Evolutionary conservation across 2,797 vertebrate genomes (phyloP).

Genomic region (Novumbra hubbsi): DNA sequence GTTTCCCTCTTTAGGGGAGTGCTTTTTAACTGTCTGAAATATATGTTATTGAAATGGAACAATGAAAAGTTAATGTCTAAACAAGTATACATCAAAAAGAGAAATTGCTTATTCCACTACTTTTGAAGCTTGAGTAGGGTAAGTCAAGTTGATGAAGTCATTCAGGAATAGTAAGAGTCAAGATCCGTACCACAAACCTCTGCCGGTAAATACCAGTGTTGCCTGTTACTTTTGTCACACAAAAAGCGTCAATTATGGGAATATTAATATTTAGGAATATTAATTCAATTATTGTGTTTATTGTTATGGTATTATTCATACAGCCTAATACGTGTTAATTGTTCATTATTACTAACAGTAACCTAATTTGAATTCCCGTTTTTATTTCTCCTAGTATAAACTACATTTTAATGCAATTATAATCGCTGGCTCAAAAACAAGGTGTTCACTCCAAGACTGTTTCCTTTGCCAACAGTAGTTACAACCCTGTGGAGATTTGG

Average conservation of each 20-base stretch:
- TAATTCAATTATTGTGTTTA: background rate
- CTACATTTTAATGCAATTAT: constrained; percentile 8
- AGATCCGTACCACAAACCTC: background rate
- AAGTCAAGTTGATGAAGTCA: background rate
- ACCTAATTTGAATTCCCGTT: background rate
- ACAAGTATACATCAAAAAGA: background rate
- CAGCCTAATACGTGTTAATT: background rate
- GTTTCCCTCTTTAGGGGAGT: background rate
- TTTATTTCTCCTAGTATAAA: background rate
- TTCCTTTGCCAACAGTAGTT: background rate
- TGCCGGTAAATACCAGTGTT: background rate
- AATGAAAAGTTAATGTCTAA: background rate
- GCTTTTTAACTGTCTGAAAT: background rate
- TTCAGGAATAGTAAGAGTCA: background rate
- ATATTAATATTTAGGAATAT: background rate
- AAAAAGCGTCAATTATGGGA: background rate
- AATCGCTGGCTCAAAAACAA: background rate
- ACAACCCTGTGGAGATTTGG: background rate
- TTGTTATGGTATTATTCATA: background rate
- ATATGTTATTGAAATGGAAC: background rate
- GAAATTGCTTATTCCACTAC: background rate
- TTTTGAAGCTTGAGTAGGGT: background rate
- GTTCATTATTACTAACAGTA: background rate
- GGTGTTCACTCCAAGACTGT: background rate
- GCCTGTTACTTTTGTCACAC: background rate